Evolutionary conservation across 2,888 invertebrate species (phyloP), one percentile per base, ranked within the genome.

Genomic region (Cremastinae sp.): DNA sequence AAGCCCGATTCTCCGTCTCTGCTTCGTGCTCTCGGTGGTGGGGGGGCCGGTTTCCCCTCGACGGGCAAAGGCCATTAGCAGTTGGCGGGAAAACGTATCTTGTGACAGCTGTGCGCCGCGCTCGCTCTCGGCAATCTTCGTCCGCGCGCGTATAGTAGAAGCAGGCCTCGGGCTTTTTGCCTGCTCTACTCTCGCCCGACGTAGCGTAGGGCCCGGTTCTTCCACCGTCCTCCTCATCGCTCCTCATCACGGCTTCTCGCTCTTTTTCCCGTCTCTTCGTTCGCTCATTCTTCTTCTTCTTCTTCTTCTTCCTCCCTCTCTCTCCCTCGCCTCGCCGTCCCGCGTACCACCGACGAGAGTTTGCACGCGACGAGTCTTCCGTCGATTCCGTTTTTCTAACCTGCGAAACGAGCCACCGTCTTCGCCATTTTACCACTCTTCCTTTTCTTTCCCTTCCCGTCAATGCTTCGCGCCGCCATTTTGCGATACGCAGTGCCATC

Each of bases 11-110:
- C 7, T 34, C 1, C 62, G 14, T 36, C 12, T n/a, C 47, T 10
- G 47, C 7, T 34, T 3, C 16, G 9, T 8, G 20, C 36, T 16
- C 38, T 38, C 34, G 36, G 14, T 12, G 51, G 53, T 14, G 51
- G 16, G n/a, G 51, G 38, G 38, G 51, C 36, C 36, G 20, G 5
- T 51, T 16, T 2, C 28, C 41, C 65, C 65, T 12, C 65, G 16
- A 16, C 28, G 2, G 7, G 45, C 0, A 12, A 68, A 56, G 75
- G 70, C 76, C 69, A 71, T 76, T 68, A 65, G 59, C 72, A 58
- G 71, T 85, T 84, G 85, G 84, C 85, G 85, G 84, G 85, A 85
- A 83, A 85, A 82, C 79, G 74, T 80, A 80, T 81, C 79, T 76
- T 68, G 74, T 77, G 73, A 82, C 81, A 82, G 81, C 80, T 83